phyloP scores from a whole-genome alignment of 2,113 vertebrate genomes.

The Boulengeromyrus knoepffleri region DNA sequence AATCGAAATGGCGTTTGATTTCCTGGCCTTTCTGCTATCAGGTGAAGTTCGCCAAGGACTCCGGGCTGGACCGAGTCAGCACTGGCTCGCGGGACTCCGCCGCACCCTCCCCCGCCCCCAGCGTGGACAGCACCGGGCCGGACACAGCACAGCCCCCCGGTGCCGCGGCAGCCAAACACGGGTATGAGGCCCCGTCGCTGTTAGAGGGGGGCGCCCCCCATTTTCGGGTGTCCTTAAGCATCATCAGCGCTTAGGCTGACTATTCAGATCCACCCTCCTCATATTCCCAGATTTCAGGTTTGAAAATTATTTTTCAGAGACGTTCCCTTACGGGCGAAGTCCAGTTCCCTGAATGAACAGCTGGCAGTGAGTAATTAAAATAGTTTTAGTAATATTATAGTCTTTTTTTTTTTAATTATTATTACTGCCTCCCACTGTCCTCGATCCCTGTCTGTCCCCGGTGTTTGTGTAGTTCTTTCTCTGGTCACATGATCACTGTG shows the following conservation, averaged over 20 bases:
- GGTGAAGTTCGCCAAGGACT: conserved; percentile 82
- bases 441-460: background rate
- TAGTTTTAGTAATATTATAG: background rate
- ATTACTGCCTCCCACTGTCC: background rate
- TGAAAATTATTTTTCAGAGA: conserved; percentile 62
- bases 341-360: conserved; percentile 84
- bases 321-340: conserved; percentile 70
- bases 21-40: conserved; percentile 35
- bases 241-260: too few relatives aligned
- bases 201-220: background rate
- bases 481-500: background rate
- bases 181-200: conserved; percentile 53
- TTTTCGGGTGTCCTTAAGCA: background rate
- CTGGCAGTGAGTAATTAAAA: conserved; percentile 58
- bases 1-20: background rate
- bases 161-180: conserved; percentile 62
- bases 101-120: conserved; percentile 71
- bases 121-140: conserved; percentile 56
- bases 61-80: conserved; percentile 59
- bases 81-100: conserved; percentile 70
- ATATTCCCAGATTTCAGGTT: background rate
- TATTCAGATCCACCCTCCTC: background rate
- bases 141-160: conserved; percentile 55
- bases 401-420: background rate
- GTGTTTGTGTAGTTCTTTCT: background rate